phyloP scores from a whole-genome alignment of 1,140 invertebrate genomes.

The Calliopsis andreniformis region DNA sequence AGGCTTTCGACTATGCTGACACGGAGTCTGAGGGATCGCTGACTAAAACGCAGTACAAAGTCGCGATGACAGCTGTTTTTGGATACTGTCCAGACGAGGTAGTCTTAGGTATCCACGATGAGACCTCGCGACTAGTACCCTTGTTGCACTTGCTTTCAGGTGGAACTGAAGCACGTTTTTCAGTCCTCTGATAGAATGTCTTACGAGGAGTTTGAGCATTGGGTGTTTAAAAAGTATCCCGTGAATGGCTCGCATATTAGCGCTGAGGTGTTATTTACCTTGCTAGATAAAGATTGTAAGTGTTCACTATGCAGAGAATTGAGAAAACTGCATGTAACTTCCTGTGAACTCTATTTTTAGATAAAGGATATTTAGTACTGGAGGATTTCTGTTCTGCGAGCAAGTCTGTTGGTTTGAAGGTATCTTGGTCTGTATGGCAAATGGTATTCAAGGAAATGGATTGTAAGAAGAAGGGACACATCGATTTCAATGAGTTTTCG shows the following conservation, averaged over 20 bases:
- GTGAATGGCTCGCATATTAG: not conserved
- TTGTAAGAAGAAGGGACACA: conserved; percentile 30
- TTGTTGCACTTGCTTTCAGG: conserved; percentile 19
- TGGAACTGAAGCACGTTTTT: conserved; percentile 38
- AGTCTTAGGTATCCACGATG: too few relatives aligned
- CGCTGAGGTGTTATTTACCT: conserved; percentile 22
- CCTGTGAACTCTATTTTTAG: not conserved
- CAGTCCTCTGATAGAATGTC: conserved; percentile 16
- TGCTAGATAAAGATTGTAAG: conserved; percentile 48
- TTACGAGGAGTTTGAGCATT: conserved; percentile 19
- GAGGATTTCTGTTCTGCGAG: conserved; percentile 39
- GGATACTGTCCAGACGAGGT: conserved; percentile 52
- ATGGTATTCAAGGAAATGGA: conserved; percentile 50
- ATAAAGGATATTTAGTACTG: conserved; percentile 42
- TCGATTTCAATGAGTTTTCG: conserved; percentile 43
- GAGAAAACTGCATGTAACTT: not conserved
- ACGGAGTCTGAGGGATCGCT: conserved; percentile 18
- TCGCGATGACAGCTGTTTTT: conserved; percentile 56
- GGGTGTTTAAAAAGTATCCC: conserved; percentile 16
- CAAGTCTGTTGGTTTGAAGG: conserved; percentile 18
- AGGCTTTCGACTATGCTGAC: conserved; percentile 55
- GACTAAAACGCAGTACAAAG: conserved; percentile 41
- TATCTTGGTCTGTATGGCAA: conserved; percentile 23
- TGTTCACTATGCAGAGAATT: too few relatives aligned
- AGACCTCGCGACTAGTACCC: too few relatives aligned